A percentile compares a stretch with the other conserved stretches of the same genome.
Evolutionary conservation across 2,888 invertebrate species (phyloP).

Genomic region (Danaus chrysippus): DNA sequence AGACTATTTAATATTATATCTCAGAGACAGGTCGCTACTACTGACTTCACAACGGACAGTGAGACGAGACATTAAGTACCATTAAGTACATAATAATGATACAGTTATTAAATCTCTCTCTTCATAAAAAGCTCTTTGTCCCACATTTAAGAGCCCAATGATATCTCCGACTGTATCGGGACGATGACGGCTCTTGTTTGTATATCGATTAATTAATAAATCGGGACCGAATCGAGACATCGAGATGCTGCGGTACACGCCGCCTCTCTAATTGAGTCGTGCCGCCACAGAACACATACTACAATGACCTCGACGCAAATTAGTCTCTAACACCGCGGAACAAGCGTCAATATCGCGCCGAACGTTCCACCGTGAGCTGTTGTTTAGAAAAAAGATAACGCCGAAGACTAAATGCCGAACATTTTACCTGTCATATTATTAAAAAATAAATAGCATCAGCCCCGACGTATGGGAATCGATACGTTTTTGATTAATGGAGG

Average conservation of each 20-base stretch:
- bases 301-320: conserved; percentile 32
- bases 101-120: conserved; percentile 22
- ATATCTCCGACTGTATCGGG: conserved; percentile 47
- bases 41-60: too few relatives aligned
- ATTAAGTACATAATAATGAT: conserved; percentile 8
- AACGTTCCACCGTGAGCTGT: conserved; percentile 12
- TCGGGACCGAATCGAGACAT: conserved; percentile 67
- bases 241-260: conserved; percentile 67
- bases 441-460: conserved; percentile 64
- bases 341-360: conserved; percentile 10
- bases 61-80: conserved; percentile 4
- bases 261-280: conserved; percentile 76
- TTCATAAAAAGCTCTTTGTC: conserved; percentile 26
- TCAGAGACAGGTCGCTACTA: too few relatives aligned
- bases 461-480: conserved; percentile 68
- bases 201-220: conserved; percentile 79
- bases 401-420: conserved; percentile 72
- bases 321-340: conserved; percentile 27
- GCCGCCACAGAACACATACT: conserved; percentile 69
- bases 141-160: conserved; percentile 30
- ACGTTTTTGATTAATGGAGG: conserved; percentile 71
- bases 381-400: conserved; percentile 49
- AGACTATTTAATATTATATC: too few relatives aligned
- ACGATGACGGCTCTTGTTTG: conserved; percentile 76
- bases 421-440: conserved; percentile 76